These are phyloP conservation scores for Calonectris borealis DNA, from an alignment of 2,113 vertebrate genomes.

Conservation along the genomic window DNA sequence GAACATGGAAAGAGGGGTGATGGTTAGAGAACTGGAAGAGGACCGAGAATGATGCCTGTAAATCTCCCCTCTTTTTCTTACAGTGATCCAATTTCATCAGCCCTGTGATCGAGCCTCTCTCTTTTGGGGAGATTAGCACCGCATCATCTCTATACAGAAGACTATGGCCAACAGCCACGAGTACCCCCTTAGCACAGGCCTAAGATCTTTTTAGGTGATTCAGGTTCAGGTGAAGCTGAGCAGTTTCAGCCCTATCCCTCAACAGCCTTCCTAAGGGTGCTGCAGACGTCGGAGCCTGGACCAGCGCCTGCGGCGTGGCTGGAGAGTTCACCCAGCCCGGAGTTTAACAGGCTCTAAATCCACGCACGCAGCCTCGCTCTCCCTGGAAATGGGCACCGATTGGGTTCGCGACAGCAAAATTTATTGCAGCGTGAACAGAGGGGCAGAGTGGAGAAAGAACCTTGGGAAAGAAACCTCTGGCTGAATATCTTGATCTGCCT, in stretches of 20 bases:
- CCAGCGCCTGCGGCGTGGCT: rapidly evolving
- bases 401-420: not conserved
- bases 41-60: not conserved
- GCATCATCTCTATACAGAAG: not conserved
- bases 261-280: not conserved
- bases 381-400: not conserved
- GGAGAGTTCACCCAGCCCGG: not conserved
- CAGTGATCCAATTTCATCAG: rapidly evolving
- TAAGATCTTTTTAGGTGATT: not conserved
- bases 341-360: not conserved
- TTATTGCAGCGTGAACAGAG: not conserved
- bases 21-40: not conserved
- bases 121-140: not conserved
- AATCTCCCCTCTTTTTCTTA: not conserved
- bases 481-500: not conserved
- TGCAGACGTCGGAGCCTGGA: rapidly evolving
- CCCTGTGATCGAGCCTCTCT: not conserved
- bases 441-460: not conserved
- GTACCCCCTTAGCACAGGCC: not conserved
- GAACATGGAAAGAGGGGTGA: not conserved
- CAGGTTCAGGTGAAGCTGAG: not conserved
- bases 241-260: not conserved
- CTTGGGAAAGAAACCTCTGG: not conserved
- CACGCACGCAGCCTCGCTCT: rapidly evolving
- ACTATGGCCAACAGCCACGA: rapidly evolving